These are phyloP conservation scores for Gambusia affinis DNA, from an alignment of 2,113 vertebrate species.

Conservation along the genomic window DNA sequence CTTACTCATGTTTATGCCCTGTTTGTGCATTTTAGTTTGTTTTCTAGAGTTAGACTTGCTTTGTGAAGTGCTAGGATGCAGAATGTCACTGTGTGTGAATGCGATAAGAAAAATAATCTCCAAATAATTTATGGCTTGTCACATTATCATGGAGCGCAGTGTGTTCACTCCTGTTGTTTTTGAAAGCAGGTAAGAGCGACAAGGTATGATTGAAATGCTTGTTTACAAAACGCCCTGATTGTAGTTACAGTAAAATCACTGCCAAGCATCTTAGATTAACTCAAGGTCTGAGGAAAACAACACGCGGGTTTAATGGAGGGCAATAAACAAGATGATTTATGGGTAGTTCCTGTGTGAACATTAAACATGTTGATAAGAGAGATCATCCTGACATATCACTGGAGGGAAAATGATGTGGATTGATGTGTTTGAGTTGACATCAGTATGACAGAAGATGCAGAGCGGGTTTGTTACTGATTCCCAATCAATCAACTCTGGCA, in stretches of 20 bases:
- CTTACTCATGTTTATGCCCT: not conserved
- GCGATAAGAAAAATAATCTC: not conserved
- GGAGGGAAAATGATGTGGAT: conserved; percentile 1
- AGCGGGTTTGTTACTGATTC: too few relatives aligned
- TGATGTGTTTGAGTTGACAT: not conserved
- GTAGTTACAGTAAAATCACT: conserved; percentile 11
- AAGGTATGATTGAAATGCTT: conserved; percentile 22
- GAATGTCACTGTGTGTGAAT: not conserved
- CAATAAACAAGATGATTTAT: conserved; percentile 17
- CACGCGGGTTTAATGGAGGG: conserved; percentile 1
- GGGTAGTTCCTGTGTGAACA: not conserved
- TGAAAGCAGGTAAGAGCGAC: not conserved
- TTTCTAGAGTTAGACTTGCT: not conserved
- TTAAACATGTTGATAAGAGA: conserved; percentile 6
- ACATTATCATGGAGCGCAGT: not conserved
- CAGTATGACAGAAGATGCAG: not conserved
- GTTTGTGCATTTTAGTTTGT: not conserved
- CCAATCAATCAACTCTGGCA: too few relatives aligned
- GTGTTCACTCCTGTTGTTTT: not conserved
- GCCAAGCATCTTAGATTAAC: conserved; percentile 26
- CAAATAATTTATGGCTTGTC: conserved; percentile 1
- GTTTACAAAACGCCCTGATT: conserved; percentile 43
- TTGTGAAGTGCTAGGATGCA: not conserved
- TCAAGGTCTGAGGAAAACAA: conserved; percentile 17
- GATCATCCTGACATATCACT: conserved; percentile 4